Percentiles rank a stretch among this genome's conserved stretches.
These are phyloP conservation scores for Acrobasis suavella DNA, from an alignment of 2,888 invertebrate genomes.

Conservation along the genomic window DNA sequence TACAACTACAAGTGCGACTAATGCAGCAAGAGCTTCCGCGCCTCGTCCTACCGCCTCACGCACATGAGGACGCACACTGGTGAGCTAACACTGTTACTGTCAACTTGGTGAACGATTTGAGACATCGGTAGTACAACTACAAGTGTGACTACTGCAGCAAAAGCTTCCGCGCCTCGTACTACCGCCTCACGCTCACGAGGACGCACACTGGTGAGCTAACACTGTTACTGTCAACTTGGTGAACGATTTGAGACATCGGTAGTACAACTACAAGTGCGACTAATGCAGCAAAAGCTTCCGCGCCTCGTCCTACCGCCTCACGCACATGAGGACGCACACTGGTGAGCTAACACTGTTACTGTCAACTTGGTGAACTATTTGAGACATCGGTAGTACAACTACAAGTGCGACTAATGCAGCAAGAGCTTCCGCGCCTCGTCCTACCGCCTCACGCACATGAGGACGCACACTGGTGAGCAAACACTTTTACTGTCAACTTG, in stretches of 20 bases:
- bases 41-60: conserved; percentile 92
- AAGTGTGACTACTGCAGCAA: conserved; percentile 92
- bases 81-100: conserved; percentile 39
- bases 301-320: conserved; percentile 92
- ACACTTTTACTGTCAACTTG: background rate
- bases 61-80: conserved; percentile 94
- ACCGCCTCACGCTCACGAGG: conserved; percentile 90
- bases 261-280: conserved; percentile 91
- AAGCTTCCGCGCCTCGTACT: conserved; percentile 92
- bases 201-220: conserved; percentile 88
- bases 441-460: conserved; percentile 91
- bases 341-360: conserved; percentile 66
- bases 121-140: conserved; percentile 94
- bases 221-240: background rate
- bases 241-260: conserved; percentile 84
- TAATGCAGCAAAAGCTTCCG: conserved; percentile 92
- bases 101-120: no score
- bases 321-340: conserved; percentile 92
- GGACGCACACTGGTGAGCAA: conserved; percentile 90
- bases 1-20: conserved; percentile 93
- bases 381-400: conserved; percentile 92
- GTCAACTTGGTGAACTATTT: no score
- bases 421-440: conserved; percentile 93
- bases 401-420: conserved; percentile 90
- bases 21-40: conserved; percentile 92